Base-by-base conservation (phyloP, 2,888 invertebrate species). In the Eutolmus rufibarbis region DNA sequence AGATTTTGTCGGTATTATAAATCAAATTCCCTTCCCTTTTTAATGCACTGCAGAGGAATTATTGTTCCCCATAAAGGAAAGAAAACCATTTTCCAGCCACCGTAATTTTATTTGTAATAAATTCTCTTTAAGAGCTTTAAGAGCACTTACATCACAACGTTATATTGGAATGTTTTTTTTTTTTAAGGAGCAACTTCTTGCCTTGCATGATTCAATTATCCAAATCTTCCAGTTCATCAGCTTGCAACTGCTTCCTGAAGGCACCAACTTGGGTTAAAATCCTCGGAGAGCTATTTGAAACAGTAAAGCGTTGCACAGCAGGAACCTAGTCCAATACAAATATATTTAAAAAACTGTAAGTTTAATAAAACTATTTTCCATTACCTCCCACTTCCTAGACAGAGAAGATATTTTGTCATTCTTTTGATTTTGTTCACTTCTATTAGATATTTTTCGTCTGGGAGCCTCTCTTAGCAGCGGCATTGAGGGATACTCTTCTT, bases 261-360 rank as follows among this genome's bases (percentile, higher is more conserved):
- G 95, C 95, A 0, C 95, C 96, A 56, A 96, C 91, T 90, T 96
- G 95, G 0, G 95, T 95, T 88, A 96, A 90, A 88, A 95, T 95
- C 86, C 94, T 91, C 2, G 92, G 92, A 9, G 91, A 91, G 77
- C 89, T 90, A 1, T 90, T 89, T 23, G 92, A 91, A 81, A 92
- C 90, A 0, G 90, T 91, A 56, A 91, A 91, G 88, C 91, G 92
- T 87, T 95, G 95, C n/a, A 95, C 95, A 0, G 93, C 95, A 0
- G 95, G 95, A 87, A 95, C 94, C 93, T 95, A 91, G 93, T 28
- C 4, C 93, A 94, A 86, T 19, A 87, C 7, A 37, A 46, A 46
- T 16, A 85, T 51, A 43, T 87, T 76, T 78, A 76, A 46, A 8
- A 43, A 40, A 23, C 19, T 78, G 16, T 16, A 16, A 4, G 14